A percentile compares a stretch with the other conserved stretches of the same genome.
Evolutionary conservation across 1,140 invertebrate species (phyloP).

Genomic region (Sycophila sp.): DNA sequence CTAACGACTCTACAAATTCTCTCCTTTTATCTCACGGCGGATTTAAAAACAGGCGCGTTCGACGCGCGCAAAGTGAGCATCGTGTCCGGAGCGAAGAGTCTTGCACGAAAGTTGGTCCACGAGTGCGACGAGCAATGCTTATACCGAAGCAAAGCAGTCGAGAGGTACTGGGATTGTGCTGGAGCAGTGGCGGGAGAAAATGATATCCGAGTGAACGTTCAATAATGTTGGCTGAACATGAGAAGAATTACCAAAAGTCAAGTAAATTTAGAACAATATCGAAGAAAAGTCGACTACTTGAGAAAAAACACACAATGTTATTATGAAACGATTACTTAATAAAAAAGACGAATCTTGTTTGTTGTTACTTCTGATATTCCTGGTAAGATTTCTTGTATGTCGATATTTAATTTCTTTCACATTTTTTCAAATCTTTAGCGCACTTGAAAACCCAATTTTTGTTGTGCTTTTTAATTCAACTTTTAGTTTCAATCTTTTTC

Average conservation of each 20-base stretch:
- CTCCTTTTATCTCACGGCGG: slow-evolving; percentile 6
- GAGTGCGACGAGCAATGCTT: neutral
- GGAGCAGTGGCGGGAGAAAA: no score
- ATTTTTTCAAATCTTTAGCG: no score
- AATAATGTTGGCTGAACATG: no score
- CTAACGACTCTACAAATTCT: slow-evolving; percentile 8
- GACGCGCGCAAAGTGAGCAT: no score
- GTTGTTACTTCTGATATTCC: slow-evolving; percentile 58
- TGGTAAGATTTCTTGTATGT: no score
- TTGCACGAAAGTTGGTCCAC: neutral
- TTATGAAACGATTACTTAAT: slow-evolving; percentile 61
- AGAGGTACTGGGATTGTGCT: no score
- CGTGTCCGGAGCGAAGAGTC: no score
- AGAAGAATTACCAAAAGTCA: slow-evolving; percentile 11
- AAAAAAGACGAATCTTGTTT: slow-evolving; percentile 60
- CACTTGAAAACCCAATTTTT: no score
- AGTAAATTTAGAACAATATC: slow-evolving; percentile 27
- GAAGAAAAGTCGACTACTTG: slow-evolving; percentile 23
- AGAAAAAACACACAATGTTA: slow-evolving; percentile 54
- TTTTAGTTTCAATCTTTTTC: no score
- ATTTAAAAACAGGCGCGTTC: no score
- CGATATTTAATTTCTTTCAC: no score
- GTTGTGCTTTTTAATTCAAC: no score
- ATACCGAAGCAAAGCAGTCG: neutral
- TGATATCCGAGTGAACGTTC: slow-evolving; percentile 24